A percentile compares a stretch with the other conserved stretches of the same genome.
These are phyloP conservation scores for Lasioglossum oenotherae DNA, from an alignment of 2,888 invertebrate genomes.

Conservation along the genomic window DNA sequence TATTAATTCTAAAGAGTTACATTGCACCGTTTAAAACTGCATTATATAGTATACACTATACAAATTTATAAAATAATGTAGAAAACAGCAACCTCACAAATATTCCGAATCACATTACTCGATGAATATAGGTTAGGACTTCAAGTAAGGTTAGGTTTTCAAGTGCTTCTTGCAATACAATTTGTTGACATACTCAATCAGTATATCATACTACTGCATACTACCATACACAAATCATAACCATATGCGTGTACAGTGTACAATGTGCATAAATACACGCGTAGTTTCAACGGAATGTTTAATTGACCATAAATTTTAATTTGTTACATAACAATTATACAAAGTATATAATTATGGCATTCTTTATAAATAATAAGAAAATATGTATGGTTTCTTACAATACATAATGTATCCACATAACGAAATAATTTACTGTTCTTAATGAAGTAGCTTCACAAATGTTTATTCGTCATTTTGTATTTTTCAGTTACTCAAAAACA, in stretches of 20 bases:
- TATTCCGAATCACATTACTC: not conserved
- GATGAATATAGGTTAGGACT: not conserved
- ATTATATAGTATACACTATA: not conserved
- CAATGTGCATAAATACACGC: not conserved
- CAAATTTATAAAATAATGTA: not conserved
- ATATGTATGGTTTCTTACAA: not conserved
- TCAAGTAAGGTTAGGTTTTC: not conserved
- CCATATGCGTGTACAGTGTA: not conserved
- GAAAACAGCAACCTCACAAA: not conserved
- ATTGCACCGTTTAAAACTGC: not conserved
- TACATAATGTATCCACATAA: not conserved
- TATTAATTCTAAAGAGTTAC: not conserved
- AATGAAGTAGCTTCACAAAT: not conserved
- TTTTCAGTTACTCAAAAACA: not conserved
- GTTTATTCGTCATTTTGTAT: not conserved
- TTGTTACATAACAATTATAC: not conserved
- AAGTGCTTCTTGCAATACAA: not conserved
- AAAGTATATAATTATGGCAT: not conserved
- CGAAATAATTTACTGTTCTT: not conserved
- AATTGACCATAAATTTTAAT: not conserved
- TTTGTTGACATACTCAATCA: not conserved
- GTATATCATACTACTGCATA: not conserved
- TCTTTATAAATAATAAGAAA: not conserved
- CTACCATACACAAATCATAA: not conserved
- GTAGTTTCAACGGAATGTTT: not conserved